A percentile compares a stretch with the other conserved stretches of the same genome.
Evolutionary conservation across 2,113 vertebrate genomes (phyloP).

Genomic region (Neogale vison): DNA sequence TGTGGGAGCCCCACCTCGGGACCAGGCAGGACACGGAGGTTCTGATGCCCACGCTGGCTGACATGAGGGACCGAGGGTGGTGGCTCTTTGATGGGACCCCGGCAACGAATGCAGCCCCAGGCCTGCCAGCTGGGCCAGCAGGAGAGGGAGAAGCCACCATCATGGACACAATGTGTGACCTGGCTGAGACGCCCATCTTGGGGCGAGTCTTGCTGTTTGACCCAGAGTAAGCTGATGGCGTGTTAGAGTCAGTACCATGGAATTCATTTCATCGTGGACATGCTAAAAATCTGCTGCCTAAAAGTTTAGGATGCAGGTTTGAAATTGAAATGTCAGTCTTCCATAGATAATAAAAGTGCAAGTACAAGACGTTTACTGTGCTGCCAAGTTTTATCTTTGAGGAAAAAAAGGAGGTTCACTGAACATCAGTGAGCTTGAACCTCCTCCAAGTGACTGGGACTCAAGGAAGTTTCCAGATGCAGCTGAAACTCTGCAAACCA

Average conservation of each 20-base stretch:
- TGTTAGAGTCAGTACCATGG: background rate
- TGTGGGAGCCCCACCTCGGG: rapidly evolving
- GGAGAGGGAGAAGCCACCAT: constrained; percentile 84
- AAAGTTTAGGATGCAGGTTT: constrained; percentile 52
- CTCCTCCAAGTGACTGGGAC: background rate
- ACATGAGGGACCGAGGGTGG: constrained; percentile 88
- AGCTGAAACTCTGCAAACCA: background rate
- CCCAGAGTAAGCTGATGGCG: background rate
- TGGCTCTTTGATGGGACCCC: constrained; percentile 91
- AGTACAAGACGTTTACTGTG: background rate
- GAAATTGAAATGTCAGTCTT: constrained; percentile 68
- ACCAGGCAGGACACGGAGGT: rapidly evolving
- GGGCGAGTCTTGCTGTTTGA: background rate
- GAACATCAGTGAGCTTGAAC: background rate
- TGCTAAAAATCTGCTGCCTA: background rate
- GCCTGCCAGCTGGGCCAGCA: constrained; percentile 54
- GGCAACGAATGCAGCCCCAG: constrained; percentile 86
- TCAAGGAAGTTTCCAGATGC: background rate
- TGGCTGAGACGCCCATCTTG: background rate
- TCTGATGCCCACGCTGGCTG: constrained; percentile 85
- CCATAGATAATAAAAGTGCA: background rate
- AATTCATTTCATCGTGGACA: background rate
- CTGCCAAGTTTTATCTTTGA: background rate
- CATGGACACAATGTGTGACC: constrained; percentile 72
- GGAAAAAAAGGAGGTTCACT: background rate